Conservation (phyloP, 2,797 vertebrate species). For the Morus bassanus region DNA sequence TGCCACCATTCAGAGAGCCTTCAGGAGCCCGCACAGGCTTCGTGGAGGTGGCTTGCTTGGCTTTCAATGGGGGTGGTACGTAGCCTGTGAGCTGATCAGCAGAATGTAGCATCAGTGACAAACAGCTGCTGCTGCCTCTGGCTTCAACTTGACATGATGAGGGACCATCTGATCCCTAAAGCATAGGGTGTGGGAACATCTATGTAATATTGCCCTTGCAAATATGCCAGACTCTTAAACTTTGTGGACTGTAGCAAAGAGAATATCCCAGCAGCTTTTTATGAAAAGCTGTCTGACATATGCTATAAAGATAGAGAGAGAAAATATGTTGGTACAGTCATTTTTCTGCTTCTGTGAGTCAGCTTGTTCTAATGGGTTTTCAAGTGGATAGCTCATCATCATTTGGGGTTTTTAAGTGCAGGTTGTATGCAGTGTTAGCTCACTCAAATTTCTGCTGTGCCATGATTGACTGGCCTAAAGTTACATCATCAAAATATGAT, state of each 20-base stretch:
- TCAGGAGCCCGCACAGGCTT: background rate
- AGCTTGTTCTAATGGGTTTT: constrained; percentile 57
- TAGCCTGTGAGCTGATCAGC: background rate
- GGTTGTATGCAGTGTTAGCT: constrained; percentile 30
- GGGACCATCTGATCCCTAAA: background rate
- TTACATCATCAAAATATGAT: background rate
- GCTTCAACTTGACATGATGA: background rate
- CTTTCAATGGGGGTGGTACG: rapidly evolving
- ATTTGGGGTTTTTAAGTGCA: constrained; percentile 58
- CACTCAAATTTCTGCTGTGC: constrained; percentile 14
- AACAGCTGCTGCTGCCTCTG: background rate
- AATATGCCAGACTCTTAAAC: background rate
- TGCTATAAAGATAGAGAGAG: constrained; percentile 17
- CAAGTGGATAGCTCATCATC: constrained; percentile 42
- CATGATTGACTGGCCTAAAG: constrained; percentile 4
- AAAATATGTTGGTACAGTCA: constrained; percentile 46
- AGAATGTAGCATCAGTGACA: background rate
- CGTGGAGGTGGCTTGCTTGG: background rate
- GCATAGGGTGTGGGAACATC: background rate
- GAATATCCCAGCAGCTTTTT: background rate
- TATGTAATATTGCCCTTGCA: background rate
- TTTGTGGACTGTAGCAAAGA: background rate
- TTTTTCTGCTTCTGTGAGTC: constrained; percentile 49
- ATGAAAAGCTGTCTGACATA: constrained; percentile 28
- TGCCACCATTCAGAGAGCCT: background rate